These are phyloP conservation scores for Drepana arcuata DNA, from an alignment of 1,140 invertebrate species.

Conservation along the genomic window DNA sequence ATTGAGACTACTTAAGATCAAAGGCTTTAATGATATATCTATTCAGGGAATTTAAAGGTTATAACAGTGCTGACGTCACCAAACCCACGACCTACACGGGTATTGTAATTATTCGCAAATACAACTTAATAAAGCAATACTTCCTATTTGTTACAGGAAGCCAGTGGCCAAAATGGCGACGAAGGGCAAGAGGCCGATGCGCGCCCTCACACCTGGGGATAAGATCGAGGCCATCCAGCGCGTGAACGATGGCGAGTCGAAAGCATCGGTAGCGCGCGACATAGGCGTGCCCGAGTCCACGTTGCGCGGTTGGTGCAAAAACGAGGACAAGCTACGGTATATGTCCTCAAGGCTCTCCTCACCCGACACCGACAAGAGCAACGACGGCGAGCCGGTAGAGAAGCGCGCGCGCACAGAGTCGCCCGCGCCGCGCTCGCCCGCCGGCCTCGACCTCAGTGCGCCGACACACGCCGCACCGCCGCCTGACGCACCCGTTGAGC, in stretches of 20 bases:
- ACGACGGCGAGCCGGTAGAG: constrained; percentile 65
- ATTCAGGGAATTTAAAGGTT: too few relatives aligned
- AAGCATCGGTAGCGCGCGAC: constrained; percentile 85
- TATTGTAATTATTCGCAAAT: too few relatives aligned
- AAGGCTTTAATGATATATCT: too few relatives aligned
- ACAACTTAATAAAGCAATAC: too few relatives aligned
- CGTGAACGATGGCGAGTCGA: constrained; percentile 86
- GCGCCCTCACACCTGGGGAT: constrained; percentile 80
- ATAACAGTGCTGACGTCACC: too few relatives aligned
- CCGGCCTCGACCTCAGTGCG: constrained; percentile 36
- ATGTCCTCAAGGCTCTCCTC: constrained; percentile 79
- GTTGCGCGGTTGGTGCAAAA: constrained; percentile 87
- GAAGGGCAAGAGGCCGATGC: constrained; percentile 79
- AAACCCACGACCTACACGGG: too few relatives aligned
- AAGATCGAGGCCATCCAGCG: constrained; percentile 85
- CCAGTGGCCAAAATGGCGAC: constrained; percentile 60
- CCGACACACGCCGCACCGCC: constrained; percentile 20
- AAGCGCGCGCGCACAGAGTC: constrained; percentile 71
- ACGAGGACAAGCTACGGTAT: constrained; percentile 82
- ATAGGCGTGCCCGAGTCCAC: constrained; percentile 89
- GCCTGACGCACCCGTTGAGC: constrained; percentile 44
- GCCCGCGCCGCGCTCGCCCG: constrained; percentile 39
- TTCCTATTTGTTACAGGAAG: too few relatives aligned
- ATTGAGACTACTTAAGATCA: too few relatives aligned
- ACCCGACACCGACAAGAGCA: constrained; percentile 75